Percentiles rank a stretch among this genome's conserved stretches.
phyloP scores from a whole-genome alignment of 2,797 vertebrate genomes.

The Thamnophis elegans region DNA sequence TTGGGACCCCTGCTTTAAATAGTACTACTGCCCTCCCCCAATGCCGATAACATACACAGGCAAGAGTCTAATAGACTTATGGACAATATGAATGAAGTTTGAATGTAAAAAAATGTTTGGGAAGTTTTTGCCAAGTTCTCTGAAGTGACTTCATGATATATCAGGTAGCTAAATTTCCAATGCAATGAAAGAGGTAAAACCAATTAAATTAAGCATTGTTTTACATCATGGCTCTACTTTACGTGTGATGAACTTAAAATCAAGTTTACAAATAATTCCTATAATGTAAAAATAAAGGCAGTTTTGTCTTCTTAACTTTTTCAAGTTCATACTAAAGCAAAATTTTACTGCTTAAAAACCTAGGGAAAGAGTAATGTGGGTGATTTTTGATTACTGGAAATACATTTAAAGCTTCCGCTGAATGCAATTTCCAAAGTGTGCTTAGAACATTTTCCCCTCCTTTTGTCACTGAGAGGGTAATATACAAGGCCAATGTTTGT shows the following conservation, averaged over 20 bases:
- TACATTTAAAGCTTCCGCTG: not conserved
- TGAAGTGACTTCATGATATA: not conserved
- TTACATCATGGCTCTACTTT: not conserved
- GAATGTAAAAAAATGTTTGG: not conserved
- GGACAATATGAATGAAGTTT: not conserved
- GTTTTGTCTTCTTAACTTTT: not conserved
- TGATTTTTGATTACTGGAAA: constrained; percentile 27
- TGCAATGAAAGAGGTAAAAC: not conserved
- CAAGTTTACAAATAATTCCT: not conserved
- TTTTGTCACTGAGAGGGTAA: constrained; percentile 22
- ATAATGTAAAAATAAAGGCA: not conserved
- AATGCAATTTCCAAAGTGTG: constrained; percentile 29
- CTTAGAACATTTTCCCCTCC: not conserved
- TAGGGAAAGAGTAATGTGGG: not conserved
- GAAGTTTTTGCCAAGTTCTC: not conserved
- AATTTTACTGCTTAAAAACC: not conserved
- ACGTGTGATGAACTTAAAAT: not conserved
- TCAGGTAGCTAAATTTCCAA: not conserved
- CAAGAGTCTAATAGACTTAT: not conserved
- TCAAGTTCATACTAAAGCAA: not conserved
- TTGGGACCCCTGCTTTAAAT: not conserved
- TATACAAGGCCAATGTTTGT: constrained; percentile 26
- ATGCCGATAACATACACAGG: not conserved
- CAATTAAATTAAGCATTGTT: not conserved
- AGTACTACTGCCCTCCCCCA: not conserved